Conservation (phyloP, 2,888 invertebrate species). For the Phrixothrix hirtus region DNA sequence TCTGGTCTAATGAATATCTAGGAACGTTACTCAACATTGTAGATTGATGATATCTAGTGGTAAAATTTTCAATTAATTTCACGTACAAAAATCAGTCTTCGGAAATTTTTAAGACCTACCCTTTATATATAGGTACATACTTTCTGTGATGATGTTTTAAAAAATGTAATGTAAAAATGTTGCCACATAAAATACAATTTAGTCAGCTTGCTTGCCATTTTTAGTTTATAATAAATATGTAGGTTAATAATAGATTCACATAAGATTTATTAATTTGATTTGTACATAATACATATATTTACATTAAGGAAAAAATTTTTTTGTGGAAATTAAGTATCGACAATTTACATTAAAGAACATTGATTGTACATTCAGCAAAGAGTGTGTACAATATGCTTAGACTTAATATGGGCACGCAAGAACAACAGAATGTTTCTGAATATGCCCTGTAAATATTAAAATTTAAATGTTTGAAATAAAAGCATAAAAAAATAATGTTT, state of each 20-base stretch:
- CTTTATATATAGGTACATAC: too few relatives aligned
- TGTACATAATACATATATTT: constrained; percentile 28
- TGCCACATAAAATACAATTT: not conserved
- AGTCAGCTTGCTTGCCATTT: constrained; percentile 3
- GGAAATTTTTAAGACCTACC: too few relatives aligned
- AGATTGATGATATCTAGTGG: too few relatives aligned
- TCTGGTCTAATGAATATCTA: too few relatives aligned
- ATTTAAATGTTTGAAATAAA: constrained; percentile 5
- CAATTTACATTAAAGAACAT: constrained; percentile 17
- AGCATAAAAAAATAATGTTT: not conserved
- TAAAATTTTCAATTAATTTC: too few relatives aligned
- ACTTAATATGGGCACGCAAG: too few relatives aligned
- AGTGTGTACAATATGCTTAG: not conserved
- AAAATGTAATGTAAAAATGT: not conserved
- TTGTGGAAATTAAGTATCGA: constrained; percentile 22
- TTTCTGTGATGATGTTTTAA: too few relatives aligned
- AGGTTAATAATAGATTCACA: constrained; percentile 7
- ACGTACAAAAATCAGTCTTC: too few relatives aligned
- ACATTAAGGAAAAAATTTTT: constrained; percentile 19
- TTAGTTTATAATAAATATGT: not conserved
- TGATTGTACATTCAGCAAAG: constrained; percentile 13
- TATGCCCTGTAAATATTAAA: not conserved
- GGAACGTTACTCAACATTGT: too few relatives aligned
- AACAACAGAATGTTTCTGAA: not conserved
- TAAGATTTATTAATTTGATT: constrained; percentile 15